These are phyloP conservation scores for Rattus norvegicus DNA, from an alignment of 2,113 vertebrate genomes.

Conservation along the genomic window GRCr8 NC_086031.1:50897001-50897500, in stretches of 20 bases:
- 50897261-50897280: not conserved
- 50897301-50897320: not conserved
- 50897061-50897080: not conserved
- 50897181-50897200: not conserved
- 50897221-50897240: not conserved
- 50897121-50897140: not conserved
- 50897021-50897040: rapidly evolving
- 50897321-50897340: rapidly evolving
- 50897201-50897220: not conserved
- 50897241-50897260: not conserved
- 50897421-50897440: rapidly evolving
- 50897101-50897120: not conserved
- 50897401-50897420: rapidly evolving
- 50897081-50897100: not conserved
- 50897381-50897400: rapidly evolving
- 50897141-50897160: not conserved
- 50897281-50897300: not conserved
- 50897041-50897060: not conserved
- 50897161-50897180: not conserved
- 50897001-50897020: not conserved
- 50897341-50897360: rapidly evolving
- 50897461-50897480: not conserved
- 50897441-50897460: not conserved
- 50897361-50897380: not conserved
- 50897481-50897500: slow-evolving; percentile 77